Percentiles rank a stretch among this genome's conserved stretches.
These are phyloP conservation scores for Drosophila takahashii DNA, from an alignment of 1,140 invertebrate species.

Conservation along the genomic window DNA sequence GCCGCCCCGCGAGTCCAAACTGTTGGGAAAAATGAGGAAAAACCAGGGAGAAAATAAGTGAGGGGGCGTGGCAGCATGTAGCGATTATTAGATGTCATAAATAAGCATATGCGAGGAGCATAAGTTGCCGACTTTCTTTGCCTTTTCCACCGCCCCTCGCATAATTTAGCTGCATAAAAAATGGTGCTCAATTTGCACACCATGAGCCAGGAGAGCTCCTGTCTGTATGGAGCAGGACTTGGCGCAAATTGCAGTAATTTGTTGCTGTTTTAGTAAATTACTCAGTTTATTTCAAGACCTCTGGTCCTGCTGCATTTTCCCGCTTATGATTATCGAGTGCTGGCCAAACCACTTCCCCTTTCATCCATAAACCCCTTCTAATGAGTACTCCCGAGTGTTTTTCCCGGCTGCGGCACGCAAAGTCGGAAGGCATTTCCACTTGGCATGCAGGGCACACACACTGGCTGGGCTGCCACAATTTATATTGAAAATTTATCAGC, in stretches of 20 bases:
- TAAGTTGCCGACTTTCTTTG: slow-evolving; percentile 46
- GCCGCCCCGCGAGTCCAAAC: slow-evolving; percentile 91
- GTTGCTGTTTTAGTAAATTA: slow-evolving; percentile 83
- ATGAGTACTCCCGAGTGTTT: slow-evolving; percentile 27
- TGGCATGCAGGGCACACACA: slow-evolving; percentile 62
- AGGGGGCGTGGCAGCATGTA: slow-evolving; percentile 54
- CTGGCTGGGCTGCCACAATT: slow-evolving; percentile 50
- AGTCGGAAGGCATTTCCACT: slow-evolving; percentile 36
- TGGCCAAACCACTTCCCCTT: slow-evolving; percentile 50
- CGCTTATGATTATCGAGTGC: slow-evolving; percentile 75
- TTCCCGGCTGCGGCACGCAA: slow-evolving; percentile 54
- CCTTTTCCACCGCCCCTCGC: slow-evolving; percentile 35
- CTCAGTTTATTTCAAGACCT: slow-evolving; percentile 68
- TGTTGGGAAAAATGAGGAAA: slow-evolving; percentile 82
- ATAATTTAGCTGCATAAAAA: slow-evolving; percentile 80
- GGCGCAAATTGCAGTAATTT: slow-evolving; percentile 81
- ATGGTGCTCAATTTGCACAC: slow-evolving; percentile 73
- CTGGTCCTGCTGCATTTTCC: slow-evolving; percentile 35
- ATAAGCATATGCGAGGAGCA: slow-evolving; percentile 79
- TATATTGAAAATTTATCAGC: slow-evolving; percentile 81
- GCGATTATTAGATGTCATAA: slow-evolving; percentile 80
- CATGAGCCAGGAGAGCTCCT: slow-evolving; percentile 29
- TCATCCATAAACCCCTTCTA: slow-evolving; percentile 10
- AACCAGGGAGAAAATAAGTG: slow-evolving; percentile 45
- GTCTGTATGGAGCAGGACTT: slow-evolving; percentile 34